Conservation (phyloP, 2,888 invertebrate species). For the Cremastinae sp. region DNA sequence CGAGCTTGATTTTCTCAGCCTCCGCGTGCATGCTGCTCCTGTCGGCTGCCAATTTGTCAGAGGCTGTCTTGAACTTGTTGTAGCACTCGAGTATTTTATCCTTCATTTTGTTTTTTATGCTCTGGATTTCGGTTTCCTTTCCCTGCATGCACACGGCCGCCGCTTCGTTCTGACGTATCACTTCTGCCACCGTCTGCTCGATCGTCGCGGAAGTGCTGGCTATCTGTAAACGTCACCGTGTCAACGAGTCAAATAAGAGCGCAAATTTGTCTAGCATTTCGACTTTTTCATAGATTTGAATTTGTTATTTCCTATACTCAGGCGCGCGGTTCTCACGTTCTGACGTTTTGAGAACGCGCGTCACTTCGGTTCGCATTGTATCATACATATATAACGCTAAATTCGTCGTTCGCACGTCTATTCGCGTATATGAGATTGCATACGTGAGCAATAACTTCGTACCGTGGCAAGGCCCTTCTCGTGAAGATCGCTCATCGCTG, state of each 20-base stretch:
- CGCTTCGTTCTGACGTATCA: slow-evolving; percentile 60
- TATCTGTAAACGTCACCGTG: slow-evolving; percentile 51
- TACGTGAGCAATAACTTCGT: not conserved
- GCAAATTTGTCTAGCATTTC: slow-evolving; percentile 15
- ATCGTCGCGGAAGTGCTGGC: slow-evolving; percentile 48
- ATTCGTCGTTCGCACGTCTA: slow-evolving; percentile 10
- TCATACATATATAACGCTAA: not conserved
- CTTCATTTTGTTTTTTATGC: slow-evolving; percentile 59
- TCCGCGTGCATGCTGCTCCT: slow-evolving; percentile 63
- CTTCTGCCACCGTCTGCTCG: slow-evolving; percentile 58
- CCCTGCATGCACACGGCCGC: slow-evolving; percentile 58
- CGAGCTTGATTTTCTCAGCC: slow-evolving; percentile 64
- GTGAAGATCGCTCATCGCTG: slow-evolving; percentile 61
- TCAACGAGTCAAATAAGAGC: slow-evolving; percentile 12
- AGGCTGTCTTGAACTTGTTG: slow-evolving; percentile 59
- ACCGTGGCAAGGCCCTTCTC: slow-evolving; percentile 59
- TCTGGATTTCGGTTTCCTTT: slow-evolving; percentile 59
- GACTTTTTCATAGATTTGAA: not conserved
- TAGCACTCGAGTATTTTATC: slow-evolving; percentile 65
- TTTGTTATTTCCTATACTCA: not conserved
- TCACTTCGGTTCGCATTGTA: not conserved
- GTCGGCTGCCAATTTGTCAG: slow-evolving; percentile 62
- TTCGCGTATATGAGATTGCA: not conserved
- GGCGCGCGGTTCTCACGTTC: not conserved
- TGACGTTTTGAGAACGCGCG: slow-evolving; percentile 16